Base-by-base conservation (phyloP, 2,113 vertebrate species). In the Callithrix jacchus region DNA sequence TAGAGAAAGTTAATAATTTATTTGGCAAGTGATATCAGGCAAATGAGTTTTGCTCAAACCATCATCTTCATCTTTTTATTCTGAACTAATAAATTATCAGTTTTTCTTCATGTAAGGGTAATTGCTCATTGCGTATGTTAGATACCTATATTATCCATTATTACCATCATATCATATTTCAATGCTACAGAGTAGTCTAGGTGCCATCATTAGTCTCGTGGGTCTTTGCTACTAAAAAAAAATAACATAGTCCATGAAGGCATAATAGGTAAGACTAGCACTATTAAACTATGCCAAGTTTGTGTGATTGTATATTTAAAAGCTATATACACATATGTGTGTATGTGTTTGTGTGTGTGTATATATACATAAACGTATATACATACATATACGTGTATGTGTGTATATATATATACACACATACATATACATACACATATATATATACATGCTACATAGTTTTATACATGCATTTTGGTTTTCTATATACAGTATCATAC, bases 1-100 rank as follows among this genome's bases (percentile, higher is more conserved):
- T 94, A 85, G 54, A 94, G 73, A 94, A 94, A 96, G 91, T 45
- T 90, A 79, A 87, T 97, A 94, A 73, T 85, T 97, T 76, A 40
- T 23, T 52, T 71, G 12, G 35, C 94, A 95, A 74, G 30, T 93
- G 45, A 56, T 81, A n/a, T 66, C 32, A 64, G 91, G 79, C 23
- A 85, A 92, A 56, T 96, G 84, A 87, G 82, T 82, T 97, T 93
- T 71, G 52, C n/a, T 96, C 32, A 95, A 88, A 91, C 42, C 21
- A 87, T 20, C 90, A 98, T 97, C 30, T 95, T 92, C 86, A 93
- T 97, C 83, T 94, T 80, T 21, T 64, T 86, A 64, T 70, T 84
- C 17, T 87, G 90, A 89, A 35, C 27, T 49, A 81, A 81, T 79
- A 13, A 35, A 49, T 81, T 52, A 54, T 32, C 6, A 12, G 49